Evolutionary conservation across 2,113 vertebrate genomes (phyloP).

Genomic region (Xyrauchen texanus): DNA sequence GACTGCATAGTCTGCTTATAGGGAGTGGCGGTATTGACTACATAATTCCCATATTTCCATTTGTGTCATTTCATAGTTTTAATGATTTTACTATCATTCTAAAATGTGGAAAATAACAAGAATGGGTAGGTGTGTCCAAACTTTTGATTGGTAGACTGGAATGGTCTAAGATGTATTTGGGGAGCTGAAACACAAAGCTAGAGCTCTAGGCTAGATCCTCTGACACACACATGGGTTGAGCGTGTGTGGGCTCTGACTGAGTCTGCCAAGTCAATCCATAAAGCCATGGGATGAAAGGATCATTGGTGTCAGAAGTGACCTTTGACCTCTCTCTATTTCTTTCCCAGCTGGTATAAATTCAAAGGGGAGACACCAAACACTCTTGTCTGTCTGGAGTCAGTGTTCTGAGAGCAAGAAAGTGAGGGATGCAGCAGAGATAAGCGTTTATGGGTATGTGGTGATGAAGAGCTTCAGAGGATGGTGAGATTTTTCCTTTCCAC

Average conservation of each 20-base stretch:
- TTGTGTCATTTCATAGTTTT: no score
- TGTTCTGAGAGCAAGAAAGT: neutral
- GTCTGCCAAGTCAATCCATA: constrained; percentile 80
- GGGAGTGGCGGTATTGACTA: no score
- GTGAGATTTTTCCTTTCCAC: neutral
- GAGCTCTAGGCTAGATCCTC: neutral
- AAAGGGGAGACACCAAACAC: constrained; percentile 64
- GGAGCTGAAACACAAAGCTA: neutral
- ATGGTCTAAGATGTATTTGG: neutral
- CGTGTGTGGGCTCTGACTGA: constrained; percentile 30
- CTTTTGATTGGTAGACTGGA: no score
- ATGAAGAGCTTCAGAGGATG: neutral
- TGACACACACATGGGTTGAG: constrained; percentile 49
- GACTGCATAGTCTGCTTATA: no score
- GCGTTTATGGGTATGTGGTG: neutral
- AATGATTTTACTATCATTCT: no score
- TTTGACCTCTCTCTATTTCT: constrained; percentile 77
- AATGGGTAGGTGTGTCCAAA: no score
- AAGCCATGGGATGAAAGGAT: constrained; percentile 93
- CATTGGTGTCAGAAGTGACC: constrained; percentile 91
- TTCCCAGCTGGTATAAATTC: constrained; percentile 94
- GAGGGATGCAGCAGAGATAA: neutral
- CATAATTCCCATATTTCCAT: no score
- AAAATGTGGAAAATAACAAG: no score
- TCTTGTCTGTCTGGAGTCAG: constrained; percentile 55